Base-by-base conservation (phyloP, 2,888 invertebrate species). In the Ceramica pisi region DNA sequence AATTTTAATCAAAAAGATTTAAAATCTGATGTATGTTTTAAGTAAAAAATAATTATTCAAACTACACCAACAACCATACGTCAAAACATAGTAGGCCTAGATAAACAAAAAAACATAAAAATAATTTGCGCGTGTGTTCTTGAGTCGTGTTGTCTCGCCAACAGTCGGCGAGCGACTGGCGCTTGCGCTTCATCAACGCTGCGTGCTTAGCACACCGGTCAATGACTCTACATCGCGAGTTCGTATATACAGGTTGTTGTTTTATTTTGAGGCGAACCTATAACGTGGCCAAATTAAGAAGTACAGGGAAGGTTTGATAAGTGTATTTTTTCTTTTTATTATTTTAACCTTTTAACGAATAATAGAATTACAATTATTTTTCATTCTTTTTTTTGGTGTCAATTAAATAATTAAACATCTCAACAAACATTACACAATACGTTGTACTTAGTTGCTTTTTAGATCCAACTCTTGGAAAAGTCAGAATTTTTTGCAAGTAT, bases 161-260 rank as follows among this genome's bases (percentile, higher is more conserved):
- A 71, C 53, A 38, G 75, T 68, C 75, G 65, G 68, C 82, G 71
- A 69, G 75, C 70, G 77, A 86, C 79, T 82, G 78, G 31, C 64
- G 56, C 21, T 50, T 26, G 31, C 64, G 56, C 21, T 50, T 26
- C 26, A 48, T 14, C 26, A 16, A 41, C 46, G 53, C 56, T 35
- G 70, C 57, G 60, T 38, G 26, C 64, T 65, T 10, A 66, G 31
- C 80, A 61, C 56, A 31, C 38, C 78, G 81, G 84, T 81, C 82
- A 78, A 53, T 81, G 80, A 78, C 77, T 79, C 61, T 16, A 64
- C 75, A 57, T 59, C 10, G 66, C 65, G 55, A 57, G 62, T 53
- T 50, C 23, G 62, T 76, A 77, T 31, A 6, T 82, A 91, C 89
- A 90, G 90, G 78, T 19, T 90, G 91, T 69, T 90, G 78, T 81